Evolutionary conservation across 2,113 vertebrate species (phyloP), one percentile per base, ranked within the genome.

Genomic region (Panthera leo): DNA sequence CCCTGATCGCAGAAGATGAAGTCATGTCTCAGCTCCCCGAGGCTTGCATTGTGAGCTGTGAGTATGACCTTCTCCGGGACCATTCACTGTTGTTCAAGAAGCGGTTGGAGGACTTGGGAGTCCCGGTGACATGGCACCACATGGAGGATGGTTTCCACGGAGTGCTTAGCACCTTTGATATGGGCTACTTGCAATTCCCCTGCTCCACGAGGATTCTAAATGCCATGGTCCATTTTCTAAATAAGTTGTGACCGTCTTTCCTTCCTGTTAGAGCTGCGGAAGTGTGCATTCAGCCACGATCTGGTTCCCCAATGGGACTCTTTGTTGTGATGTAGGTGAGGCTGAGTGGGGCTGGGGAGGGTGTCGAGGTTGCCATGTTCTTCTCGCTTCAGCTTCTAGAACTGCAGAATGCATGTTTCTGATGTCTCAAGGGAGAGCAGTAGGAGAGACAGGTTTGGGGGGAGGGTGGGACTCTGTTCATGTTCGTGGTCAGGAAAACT

Each of bases 81-180:
- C 98, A 99, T 0, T 99, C 99, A 0, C 97, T 99, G 70, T 92
- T 99, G 14, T 99, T 99, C 96, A 99, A 99, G 97, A 99, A 99
- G 97, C 98, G 99, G 7, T 31, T 99, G 96, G 99, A 99, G 95
- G 99, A 99, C 79, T 97, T 99, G 0, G 98, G 98, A 0, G 98
- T 99, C 73, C 98, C 15, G 0, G 99, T 99, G 67, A 98, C 98
- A 1, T 99, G 99, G 99, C 96, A 98, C 75, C 99, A 99, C 10
- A 91, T 99, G 14, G 88, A 98, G 58, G 98, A 99, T 45, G 99
- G 99, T 58, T 99, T 99, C 90, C 99, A 99, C 9, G 99, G 99
- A 0, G 98, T 99, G 80, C 79, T 99, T 19, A 98, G 45, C 97
- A 99, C 99, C 0, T 96, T 98, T 13, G 98, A 98, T 89, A 95